Evolutionary conservation across 2,888 invertebrate species (phyloP), one percentile per base, ranked within the genome.

Genomic region (Gymnoscelis rufifasciata): DNA sequence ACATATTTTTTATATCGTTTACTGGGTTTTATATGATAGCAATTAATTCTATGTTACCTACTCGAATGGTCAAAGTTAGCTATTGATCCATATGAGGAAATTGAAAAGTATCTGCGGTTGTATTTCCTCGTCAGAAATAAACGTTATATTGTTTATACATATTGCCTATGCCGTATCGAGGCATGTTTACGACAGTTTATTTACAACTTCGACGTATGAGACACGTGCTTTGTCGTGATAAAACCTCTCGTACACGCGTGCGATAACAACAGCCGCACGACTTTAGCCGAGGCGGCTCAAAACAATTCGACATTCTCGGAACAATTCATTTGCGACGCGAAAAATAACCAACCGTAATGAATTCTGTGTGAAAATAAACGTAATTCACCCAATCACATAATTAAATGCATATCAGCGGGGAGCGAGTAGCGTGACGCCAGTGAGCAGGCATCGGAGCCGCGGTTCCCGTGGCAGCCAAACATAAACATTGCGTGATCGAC

Each of bases 401-500:
- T 68, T 66, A 64, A 64, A 61, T 57, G 63, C 64, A 65, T 55
- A 64, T 59, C 53, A 55, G 60, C 54, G 60, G 68, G 66, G 65
- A 57, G 61, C 61, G 47, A 63, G 57, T 61, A 57, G 64, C 66
- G 76, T 74, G 66, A 69, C 71, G 71, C 65, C 64, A 66, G 62
- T 66, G 68, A 60, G 69, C 64, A 55, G 56, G 43, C 55, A 52
- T 47, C 52, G 40, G 43, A 54, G 41, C 42, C 58, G 55, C 66
- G 69, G 87, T 86, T 83, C 77, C 86, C 84, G 76, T 86, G 82
- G 86, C 65, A 84, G 83, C 87, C 66, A 62, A 68, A 74, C 68
- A 78, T 83, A 81, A 83, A 86, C 84, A 82, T 71, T 64, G 73
- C 72, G 74, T 77, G 78, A 86, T 87, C 86, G 78, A 87, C 86